Base-by-base conservation (phyloP, 1,140 invertebrate genomes). In the Rhopalosiphum padi region DNA sequence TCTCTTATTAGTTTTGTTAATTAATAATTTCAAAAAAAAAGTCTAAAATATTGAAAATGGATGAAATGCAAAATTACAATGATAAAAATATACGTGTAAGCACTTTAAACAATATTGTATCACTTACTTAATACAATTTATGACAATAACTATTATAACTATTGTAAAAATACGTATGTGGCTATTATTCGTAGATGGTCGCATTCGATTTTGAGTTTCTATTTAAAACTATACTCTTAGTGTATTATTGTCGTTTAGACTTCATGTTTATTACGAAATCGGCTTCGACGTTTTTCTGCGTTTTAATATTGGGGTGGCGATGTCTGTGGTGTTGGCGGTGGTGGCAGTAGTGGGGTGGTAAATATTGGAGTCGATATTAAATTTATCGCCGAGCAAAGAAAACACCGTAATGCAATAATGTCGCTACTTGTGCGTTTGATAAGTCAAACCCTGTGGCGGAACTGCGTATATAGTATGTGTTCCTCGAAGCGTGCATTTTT, bases 361-460 rank as follows among this genome's bases (percentile, higher is more conserved):
- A 90, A 90, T 90, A 90, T 90, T 43, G 55, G 25, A 68, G 37
- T n/a, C 53, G 37, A 90, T 68, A 90, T 90, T 90, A 43, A 90
- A 90, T 90, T 90, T 90, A 68, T 90, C 89, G 55, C 25, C 55
- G 41, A 43, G 53, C 23, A 90, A 90, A 90, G 89, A 90, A 90
- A 90, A 90, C 89, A 90, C 55, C 55, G 37, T 68, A 68, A 68
- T 90, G 89, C 53, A 90, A 90, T 90, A 90, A 68, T n/a, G 53
- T 68, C 37, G 37, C 89, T 68, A 90, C 89, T 90, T 68, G 89
- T 35, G 53, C 89, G 89, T 90, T 46, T 68, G 53, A 90, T 90
- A 90, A 90, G 53, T 68, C 53, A n/a, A 90, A 68, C 89, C 89
- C 89, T 68, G 89, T 60, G 55, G 89, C 55, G 89, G 41, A 11